phyloP scores from a whole-genome alignment of 2,797 vertebrate species.

The Melanotaenia boesemani region DNA sequence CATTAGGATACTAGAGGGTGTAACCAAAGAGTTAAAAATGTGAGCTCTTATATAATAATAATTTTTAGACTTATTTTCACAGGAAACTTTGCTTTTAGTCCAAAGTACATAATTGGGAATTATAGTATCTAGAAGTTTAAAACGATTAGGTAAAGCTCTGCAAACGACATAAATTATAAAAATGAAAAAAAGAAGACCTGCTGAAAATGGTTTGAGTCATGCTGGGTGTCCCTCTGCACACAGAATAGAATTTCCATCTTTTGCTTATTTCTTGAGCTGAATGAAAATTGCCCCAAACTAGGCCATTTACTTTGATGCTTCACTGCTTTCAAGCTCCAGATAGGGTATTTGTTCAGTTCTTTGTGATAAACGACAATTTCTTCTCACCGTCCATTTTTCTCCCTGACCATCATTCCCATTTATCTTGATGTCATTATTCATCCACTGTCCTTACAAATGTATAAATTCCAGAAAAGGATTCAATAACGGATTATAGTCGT shows the following conservation, averaged over 20 bases:
- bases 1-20: too few species aligned
- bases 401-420: slow-evolving; percentile 53
- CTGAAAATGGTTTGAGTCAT: not conserved
- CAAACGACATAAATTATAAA: too few species aligned
- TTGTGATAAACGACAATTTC: slow-evolving; percentile 55
- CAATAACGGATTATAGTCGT: slow-evolving; percentile 58
- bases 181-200: too few species aligned
- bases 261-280: slow-evolving; percentile 3
- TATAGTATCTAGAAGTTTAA: too few species aligned
- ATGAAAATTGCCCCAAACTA: slow-evolving; percentile 43
- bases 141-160: too few species aligned
- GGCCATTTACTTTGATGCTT: slow-evolving; percentile 51
- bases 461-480: slow-evolving; percentile 54
- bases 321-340: slow-evolving; percentile 50
- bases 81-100: too few species aligned
- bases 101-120: too few species aligned
- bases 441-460: slow-evolving; percentile 51
- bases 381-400: slow-evolving; percentile 43
- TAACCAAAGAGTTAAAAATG: too few species aligned
- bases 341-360: slow-evolving; percentile 46
- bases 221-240: not conserved
- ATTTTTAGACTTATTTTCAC: too few species aligned
- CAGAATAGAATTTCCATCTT: not conserved
- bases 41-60: too few species aligned
- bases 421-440: slow-evolving; percentile 39